phyloP scores from a whole-genome alignment of 2,888 invertebrate genomes.

The Bugulina stolonifera region DNA sequence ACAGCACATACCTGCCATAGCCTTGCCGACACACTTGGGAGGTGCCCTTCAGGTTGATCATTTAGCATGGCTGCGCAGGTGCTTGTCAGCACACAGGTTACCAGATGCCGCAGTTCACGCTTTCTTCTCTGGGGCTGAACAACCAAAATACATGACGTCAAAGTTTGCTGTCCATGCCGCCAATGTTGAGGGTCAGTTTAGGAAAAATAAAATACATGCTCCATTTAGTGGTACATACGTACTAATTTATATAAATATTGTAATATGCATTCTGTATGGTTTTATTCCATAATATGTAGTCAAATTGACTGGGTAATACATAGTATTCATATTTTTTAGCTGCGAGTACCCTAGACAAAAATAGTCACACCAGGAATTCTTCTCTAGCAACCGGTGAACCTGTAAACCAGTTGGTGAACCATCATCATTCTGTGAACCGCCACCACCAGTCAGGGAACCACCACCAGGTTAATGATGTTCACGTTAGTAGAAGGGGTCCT shows the following conservation, averaged over 20 bases:
- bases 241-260: too few species aligned
- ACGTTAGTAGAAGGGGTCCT: too few species aligned
- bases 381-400: too few species aligned
- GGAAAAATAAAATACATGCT: too few species aligned
- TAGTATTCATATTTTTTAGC: too few species aligned
- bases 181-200: not conserved
- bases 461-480: too few species aligned
- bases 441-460: too few species aligned
- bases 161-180: not conserved
- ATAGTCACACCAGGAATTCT: too few species aligned
- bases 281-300: not conserved
- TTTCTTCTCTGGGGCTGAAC: not conserved
- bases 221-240: too few species aligned
- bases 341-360: too few species aligned
- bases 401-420: too few species aligned
- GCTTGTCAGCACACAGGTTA: slow-evolving; percentile 33
- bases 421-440: too few species aligned
- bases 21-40: slow-evolving; percentile 81
- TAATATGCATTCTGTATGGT: not conserved
- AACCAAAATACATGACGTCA: not conserved
- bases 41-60: slow-evolving; percentile 80
- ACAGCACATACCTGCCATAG: slow-evolving; percentile 80
- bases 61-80: slow-evolving; percentile 73
- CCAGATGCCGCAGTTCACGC: slow-evolving; percentile 3
- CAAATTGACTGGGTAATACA: not conserved